phyloP scores from a whole-genome alignment of 2,113 vertebrate species.

The Pleuronectes platessa region DNA sequence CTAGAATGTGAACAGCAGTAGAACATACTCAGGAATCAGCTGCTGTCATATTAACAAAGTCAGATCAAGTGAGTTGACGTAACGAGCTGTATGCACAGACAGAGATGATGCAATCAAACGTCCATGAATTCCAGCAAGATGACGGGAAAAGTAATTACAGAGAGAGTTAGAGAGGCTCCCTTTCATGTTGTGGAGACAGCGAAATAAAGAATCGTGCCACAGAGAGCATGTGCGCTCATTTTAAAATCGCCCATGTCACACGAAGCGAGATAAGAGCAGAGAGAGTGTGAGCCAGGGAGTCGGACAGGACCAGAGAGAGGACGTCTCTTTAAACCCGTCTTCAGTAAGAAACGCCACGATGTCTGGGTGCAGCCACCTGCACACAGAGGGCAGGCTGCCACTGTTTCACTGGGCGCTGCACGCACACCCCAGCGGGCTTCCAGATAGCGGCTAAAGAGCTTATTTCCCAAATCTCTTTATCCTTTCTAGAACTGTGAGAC shows the following conservation, averaged over 20 bases:
- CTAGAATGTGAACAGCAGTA: neutral
- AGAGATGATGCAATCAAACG: constrained; percentile 50
- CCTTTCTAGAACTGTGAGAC: constrained; percentile 86
- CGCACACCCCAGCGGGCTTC: constrained; percentile 76
- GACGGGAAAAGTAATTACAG: constrained; percentile 54
- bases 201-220: constrained; percentile 30
- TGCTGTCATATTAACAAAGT: constrained; percentile 20
- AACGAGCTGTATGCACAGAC: constrained; percentile 29
- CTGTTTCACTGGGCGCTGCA: constrained; percentile 72
- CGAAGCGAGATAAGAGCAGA: constrained; percentile 19
- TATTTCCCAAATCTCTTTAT: constrained; percentile 90
- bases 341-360: constrained; percentile 65
- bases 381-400: constrained; percentile 77
- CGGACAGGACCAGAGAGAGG: constrained; percentile 23
- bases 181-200: constrained; percentile 9
- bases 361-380: constrained; percentile 76
- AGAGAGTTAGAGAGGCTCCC: constrained; percentile 6
- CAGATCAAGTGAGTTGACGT: constrained; percentile 16
- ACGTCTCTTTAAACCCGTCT: constrained; percentile 59
- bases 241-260: neutral
- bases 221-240: constrained; percentile 23
- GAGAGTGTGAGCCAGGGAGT: constrained; percentile 4
- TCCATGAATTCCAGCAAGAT: constrained; percentile 39
- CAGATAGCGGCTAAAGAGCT: constrained; percentile 86
- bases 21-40: constrained; percentile 5